These are phyloP conservation scores for Cerceris ruficornis DNA, from an alignment of 2,888 invertebrate genomes.

Conservation along the genomic window DNA sequence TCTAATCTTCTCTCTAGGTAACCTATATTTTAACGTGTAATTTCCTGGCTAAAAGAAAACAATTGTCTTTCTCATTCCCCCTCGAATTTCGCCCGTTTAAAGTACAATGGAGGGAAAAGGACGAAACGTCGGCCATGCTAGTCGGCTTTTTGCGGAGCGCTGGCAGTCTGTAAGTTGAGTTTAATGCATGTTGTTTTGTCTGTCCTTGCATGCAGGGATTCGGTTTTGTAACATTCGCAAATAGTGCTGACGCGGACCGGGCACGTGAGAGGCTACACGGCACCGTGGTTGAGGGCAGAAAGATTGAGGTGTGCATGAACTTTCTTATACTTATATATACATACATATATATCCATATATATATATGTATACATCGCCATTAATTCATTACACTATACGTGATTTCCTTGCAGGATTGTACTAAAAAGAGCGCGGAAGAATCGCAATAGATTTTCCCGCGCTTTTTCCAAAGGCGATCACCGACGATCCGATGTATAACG, in stretches of 20 bases:
- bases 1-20: too few species aligned
- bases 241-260: conserved; percentile 99
- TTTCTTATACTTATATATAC: conserved; percentile 84
- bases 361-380: conserved; percentile 51
- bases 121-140: conserved; percentile 65
- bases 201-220: conserved; percentile 99
- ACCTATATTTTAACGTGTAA: too few species aligned
- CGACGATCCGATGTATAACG: too few species aligned
- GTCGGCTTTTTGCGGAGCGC: conserved; percentile 73
- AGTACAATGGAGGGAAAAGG: not conserved
- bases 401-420: conserved; percentile 59
- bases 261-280: conserved; percentile 99
- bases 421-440: not conserved
- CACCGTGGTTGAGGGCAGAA: conserved; percentile 99
- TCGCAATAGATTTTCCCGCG: not conserved
- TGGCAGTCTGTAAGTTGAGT: conserved; percentile 82
- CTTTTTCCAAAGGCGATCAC: not conserved
- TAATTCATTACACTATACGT: conserved; percentile 61
- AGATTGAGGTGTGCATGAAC: conserved; percentile 99
- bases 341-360: conserved; percentile 80
- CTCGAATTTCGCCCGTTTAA: not conserved
- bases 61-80: not conserved
- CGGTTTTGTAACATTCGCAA: conserved; percentile 99
- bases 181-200: conserved; percentile 96
- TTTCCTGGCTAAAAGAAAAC: too few species aligned